Base-by-base conservation (phyloP, 2,113 vertebrate species). In the Puntigrus tetrazona region DNA sequence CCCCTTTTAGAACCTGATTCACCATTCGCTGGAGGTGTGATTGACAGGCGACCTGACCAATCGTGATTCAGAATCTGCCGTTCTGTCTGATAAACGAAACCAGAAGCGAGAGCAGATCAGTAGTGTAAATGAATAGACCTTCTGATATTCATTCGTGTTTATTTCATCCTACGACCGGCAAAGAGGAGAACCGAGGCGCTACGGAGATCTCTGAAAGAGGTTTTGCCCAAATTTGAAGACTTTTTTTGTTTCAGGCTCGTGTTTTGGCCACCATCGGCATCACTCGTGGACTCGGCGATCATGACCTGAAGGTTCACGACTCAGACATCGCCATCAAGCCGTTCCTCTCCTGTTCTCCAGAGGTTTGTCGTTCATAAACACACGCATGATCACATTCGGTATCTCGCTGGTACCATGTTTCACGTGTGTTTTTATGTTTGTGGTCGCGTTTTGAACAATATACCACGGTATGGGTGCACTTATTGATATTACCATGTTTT, bases 241-340 rank as follows among this genome's bases (percentile, higher is more conserved):
- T 47, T 47, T 4, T 65, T 27, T 76, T 67, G 14, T 78, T 89
- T 87, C 88, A 99, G 98, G 97, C 98, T 0, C 96, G 98, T 5
- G 97, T 99, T 83, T 94, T 99, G 96, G 97, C 98, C 80, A 99
- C 98, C 50, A 99, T 99, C 75, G 98, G 98, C 9, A 97, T 99
- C 88, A 98, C 98, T 0, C 93, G 98, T n/a, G 97, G 98, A 52
- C 95, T 99, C 38, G 97, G 98, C 16, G 97, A 99, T 93, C 97
- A 99, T 45, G 97, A 98, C 88, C 93, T 99, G 86, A 99, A 97
- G 91, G 98, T 99, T 70, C 97, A 98, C 0, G 97, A 98, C 92
- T 99, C 98, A 73, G 98, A 97, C 92, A 97, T 99, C 94, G 96
- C 96, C 91, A 99, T 99, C 92, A 99, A 99, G 87, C 98, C 97